Base-by-base conservation (phyloP, 2,113 vertebrate species). In the Piprites chloris region DNA sequence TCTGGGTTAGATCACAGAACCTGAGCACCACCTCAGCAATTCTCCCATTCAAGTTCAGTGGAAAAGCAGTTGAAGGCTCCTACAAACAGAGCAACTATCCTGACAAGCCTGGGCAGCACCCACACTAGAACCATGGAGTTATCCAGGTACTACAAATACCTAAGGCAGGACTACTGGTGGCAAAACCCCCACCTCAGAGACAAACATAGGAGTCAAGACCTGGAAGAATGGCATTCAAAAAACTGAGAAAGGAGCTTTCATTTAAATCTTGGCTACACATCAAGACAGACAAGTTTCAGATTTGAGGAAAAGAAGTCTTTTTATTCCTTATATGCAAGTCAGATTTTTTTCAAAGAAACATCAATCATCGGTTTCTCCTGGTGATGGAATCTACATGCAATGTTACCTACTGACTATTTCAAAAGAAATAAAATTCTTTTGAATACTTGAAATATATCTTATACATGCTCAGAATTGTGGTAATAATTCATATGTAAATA, bases 61-160 rank as follows among this genome's bases (percentile, higher is more conserved):
- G 5, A 23, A 77, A 91, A 68, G n/a, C 42, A 63, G 28, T 0
- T 22, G 21, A 46, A 77, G 11, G 27, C 7, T 30, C 11, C 32
- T 63, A 32, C 9, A 30, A 72, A 46, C 9, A 37, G 16, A 87
- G 11, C 15, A 15, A 39, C 18, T 13, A 59, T 13, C 18, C 42
- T 1, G 0, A 23, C 8, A 55, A 28, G 14, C 26, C 33, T 33
- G 18, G 33, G 41, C 26, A 82, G 28, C 33, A 35, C 11, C 33
- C 21, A 39, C 21, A 27, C 1, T 1, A 65, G 22, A 63, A 39
- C 11, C 0, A 0, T 12, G 41, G 16, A 8, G 11, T 47, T 24
- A 59, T 78, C 39, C 39, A 66, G 9, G 16, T 58, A 33, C 14
- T 52, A 73, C n/a, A 69, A 65, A 83, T 33, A 59, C 7, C 8